Evolutionary conservation across 2,113 vertebrate genomes (phyloP).

Genomic region (Chaetorhynchus papuensis): DNA sequence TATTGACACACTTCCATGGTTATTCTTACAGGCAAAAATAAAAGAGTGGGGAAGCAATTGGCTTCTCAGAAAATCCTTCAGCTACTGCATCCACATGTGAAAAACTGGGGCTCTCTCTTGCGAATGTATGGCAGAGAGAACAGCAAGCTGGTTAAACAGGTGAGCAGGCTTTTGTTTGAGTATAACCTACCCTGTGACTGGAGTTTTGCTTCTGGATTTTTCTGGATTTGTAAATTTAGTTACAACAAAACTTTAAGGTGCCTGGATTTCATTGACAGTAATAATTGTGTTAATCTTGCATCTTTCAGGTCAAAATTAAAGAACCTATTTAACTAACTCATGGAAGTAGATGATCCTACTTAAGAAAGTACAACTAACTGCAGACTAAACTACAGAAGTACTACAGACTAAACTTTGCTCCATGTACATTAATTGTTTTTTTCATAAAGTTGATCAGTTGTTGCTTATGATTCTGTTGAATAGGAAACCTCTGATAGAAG

Average conservation of each 20-base stretch:
- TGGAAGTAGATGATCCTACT: not conserved
- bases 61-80: conserved; percentile 98
- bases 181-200: not conserved
- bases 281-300: not conserved
- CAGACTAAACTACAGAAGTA: not conserved
- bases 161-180: conserved; percentile 26
- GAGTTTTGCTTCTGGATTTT: not conserved
- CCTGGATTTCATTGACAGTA: not conserved
- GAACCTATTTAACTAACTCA: not conserved
- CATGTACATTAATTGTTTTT: not conserved
- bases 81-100: conserved; percentile 96
- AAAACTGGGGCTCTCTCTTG: conserved; percentile 96
- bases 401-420: not conserved
- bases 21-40: conserved; percentile 88
- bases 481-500: conserved; percentile 96
- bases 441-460: not conserved
- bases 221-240: not conserved
- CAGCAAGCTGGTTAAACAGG: conserved; percentile 99
- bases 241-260: not conserved
- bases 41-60: conserved; percentile 94
- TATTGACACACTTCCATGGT: not conserved
- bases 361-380: not conserved
- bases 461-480: not conserved
- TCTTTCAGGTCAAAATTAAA: not conserved
- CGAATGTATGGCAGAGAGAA: conserved; percentile 98